These are phyloP conservation scores for Ptyas mucosa DNA, from an alignment of 2,113 vertebrate genomes.

Conservation along the genomic window DNA sequence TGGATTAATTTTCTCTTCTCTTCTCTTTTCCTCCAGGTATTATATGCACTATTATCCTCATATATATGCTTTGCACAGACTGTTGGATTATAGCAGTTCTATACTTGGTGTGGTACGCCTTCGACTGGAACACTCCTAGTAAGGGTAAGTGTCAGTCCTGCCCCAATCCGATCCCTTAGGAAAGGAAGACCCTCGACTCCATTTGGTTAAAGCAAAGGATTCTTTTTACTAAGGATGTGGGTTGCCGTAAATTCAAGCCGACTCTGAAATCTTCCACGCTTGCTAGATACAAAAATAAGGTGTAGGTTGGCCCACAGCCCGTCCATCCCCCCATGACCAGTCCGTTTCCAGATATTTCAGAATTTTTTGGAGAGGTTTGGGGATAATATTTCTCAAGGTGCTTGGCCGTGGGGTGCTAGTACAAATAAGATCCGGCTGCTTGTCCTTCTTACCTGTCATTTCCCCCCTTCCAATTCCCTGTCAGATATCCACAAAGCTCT, in stretches of 20 bases:
- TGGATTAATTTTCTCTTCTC: conserved; percentile 3
- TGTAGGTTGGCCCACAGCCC: too few relatives aligned
- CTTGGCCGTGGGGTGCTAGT: too few relatives aligned
- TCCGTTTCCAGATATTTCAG: too few relatives aligned
- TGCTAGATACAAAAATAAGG: background rate
- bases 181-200: background rate
- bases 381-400: too few relatives aligned
- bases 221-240: background rate
- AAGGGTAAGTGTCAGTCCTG: conserved; percentile 72
- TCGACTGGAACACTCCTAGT: conserved; percentile 97
- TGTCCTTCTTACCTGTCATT: too few relatives aligned
- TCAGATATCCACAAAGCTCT: too few relatives aligned
- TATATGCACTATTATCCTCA: conserved; percentile 77
- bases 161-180: background rate
- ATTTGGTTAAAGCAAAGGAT: background rate
- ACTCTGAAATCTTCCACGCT: background rate
- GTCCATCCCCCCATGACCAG: too few relatives aligned
- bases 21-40: conserved; percentile 67
- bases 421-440: too few relatives aligned
- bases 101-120: conserved; percentile 89
- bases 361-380: too few relatives aligned
- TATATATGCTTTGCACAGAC: conserved; percentile 93
- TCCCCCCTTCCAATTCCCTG: too few relatives aligned
- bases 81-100: conserved; percentile 87
- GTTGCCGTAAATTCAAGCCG: background rate